These are phyloP conservation scores for Tricholaema leucomelas DNA, from an alignment of 2,113 vertebrate genomes.

Conservation along the genomic window DNA sequence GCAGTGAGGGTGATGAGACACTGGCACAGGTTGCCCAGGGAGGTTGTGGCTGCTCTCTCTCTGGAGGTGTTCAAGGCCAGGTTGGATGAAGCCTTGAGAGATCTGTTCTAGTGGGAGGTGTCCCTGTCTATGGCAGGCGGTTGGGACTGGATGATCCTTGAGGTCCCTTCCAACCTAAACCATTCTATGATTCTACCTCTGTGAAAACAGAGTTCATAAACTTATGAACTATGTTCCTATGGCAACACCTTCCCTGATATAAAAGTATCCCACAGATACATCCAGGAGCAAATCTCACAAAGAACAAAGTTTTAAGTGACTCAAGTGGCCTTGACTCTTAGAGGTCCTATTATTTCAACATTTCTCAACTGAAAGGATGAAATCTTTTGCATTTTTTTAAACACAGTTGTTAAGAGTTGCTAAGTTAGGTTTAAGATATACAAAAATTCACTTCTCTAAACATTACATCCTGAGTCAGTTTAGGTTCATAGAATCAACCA, in stretches of 20 bases:
- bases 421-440: neutral
- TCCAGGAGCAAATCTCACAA: neutral
- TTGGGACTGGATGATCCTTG: too few relatives aligned
- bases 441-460: neutral
- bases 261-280: neutral
- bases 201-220: neutral
- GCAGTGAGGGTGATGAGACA: too few relatives aligned
- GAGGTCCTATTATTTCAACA: neutral
- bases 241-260: neutral
- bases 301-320: neutral
- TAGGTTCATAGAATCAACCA: too few relatives aligned
- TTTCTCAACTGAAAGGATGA: neutral
- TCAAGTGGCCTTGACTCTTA: neutral
- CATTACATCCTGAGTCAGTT: neutral
- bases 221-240: neutral
- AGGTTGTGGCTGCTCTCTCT: too few relatives aligned
- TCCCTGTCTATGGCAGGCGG: too few relatives aligned
- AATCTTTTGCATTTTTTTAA: neutral
- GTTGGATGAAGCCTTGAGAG: too few relatives aligned
- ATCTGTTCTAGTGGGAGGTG: too few relatives aligned
- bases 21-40: too few relatives aligned
- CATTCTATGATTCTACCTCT: too few relatives aligned
- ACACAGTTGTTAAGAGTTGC: neutral
- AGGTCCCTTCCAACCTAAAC: too few relatives aligned
- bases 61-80: too few relatives aligned